Conservation (phyloP, 2,888 invertebrate genomes). For the Dendrolimus pini region DNA sequence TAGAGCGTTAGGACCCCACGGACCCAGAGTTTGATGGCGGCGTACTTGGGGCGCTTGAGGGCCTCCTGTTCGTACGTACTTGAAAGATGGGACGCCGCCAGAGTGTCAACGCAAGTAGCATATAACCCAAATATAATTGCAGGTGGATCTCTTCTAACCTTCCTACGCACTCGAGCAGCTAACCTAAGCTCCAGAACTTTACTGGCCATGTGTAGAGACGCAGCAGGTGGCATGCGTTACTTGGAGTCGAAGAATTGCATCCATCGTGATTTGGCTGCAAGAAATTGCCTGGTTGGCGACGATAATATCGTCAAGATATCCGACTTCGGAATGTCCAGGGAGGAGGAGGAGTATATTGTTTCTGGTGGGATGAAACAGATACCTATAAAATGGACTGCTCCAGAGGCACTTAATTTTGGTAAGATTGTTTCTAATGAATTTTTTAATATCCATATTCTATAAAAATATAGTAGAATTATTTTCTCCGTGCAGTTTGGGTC, state of each 20-base stretch:
- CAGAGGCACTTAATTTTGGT: conserved; percentile 97
- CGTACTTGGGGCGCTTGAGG: too few relatives aligned
- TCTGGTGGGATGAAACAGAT: conserved; percentile 99
- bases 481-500: too few relatives aligned
- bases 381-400: conserved; percentile 99
- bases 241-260: conserved; percentile 97
- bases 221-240: conserved; percentile 95
- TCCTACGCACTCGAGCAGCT: conserved; percentile 87
- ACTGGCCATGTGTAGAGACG: conserved; percentile 94
- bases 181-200: conserved; percentile 80
- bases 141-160: conserved; percentile 94
- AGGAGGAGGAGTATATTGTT: conserved; percentile 97
- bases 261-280: conserved; percentile 95
- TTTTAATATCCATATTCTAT: too few relatives aligned
- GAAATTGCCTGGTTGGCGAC: conserved; percentile 93
- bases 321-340: conserved; percentile 98
- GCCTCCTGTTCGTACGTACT: too few relatives aligned
- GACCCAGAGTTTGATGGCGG: too few relatives aligned
- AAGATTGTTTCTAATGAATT: conserved; percentile 20
- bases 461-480: too few relatives aligned
- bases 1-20: too few relatives aligned
- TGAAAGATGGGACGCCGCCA: too few relatives aligned
- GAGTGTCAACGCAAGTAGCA: too few relatives aligned
- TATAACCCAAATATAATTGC: conserved; percentile 9
- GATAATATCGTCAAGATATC: conserved; percentile 96